Conservation (phyloP, 2,113 vertebrate species). For the Seriola rivoliana region DNA sequence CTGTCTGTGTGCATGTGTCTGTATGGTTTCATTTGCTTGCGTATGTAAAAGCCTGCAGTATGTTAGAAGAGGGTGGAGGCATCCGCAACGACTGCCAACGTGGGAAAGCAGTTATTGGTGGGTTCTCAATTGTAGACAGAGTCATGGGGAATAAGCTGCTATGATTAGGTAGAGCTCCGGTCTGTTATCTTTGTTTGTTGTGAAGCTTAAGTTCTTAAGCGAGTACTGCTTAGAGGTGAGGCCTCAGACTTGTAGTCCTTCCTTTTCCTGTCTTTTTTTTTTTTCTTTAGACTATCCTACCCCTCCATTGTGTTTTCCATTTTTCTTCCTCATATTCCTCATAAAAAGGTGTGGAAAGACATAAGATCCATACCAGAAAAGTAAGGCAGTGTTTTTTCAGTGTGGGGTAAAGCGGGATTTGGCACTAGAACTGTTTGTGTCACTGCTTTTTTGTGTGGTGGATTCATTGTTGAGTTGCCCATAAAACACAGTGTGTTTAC, state of each 20-base stretch:
- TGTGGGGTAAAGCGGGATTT: slow-evolving; percentile 10
- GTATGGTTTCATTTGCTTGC: slow-evolving; percentile 18
- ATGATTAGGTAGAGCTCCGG: slow-evolving; percentile 54
- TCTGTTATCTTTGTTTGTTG: slow-evolving; percentile 67
- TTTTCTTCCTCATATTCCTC: neutral
- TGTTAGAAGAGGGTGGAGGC: slow-evolving; percentile 14
- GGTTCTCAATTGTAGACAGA: slow-evolving; percentile 66
- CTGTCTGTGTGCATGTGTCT: neutral
- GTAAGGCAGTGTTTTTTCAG: slow-evolving; percentile 9
- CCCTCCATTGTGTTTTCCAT: slow-evolving; percentile 1
- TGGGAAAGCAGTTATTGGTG: slow-evolving; percentile 67
- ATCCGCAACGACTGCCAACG: slow-evolving; percentile 33
- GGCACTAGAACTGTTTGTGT: neutral
- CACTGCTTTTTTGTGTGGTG: slow-evolving; percentile 25
- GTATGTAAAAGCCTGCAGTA: neutral
- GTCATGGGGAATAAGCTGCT: slow-evolving; percentile 59
- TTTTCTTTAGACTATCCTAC: neutral
- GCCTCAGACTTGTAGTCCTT: slow-evolving; percentile 42
- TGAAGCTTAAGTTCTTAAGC: slow-evolving; percentile 66
- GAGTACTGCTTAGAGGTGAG: slow-evolving; percentile 55
- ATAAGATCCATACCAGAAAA: slow-evolving; percentile 37
- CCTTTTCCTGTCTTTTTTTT: slow-evolving; percentile 15
- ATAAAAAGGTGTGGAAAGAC: slow-evolving; percentile 24
- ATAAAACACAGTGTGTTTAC: slow-evolving; percentile 53
- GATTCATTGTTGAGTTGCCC: slow-evolving; percentile 48